Base-by-base conservation (phyloP, 2,888 invertebrate species). In the Cordilura impudica region DNA sequence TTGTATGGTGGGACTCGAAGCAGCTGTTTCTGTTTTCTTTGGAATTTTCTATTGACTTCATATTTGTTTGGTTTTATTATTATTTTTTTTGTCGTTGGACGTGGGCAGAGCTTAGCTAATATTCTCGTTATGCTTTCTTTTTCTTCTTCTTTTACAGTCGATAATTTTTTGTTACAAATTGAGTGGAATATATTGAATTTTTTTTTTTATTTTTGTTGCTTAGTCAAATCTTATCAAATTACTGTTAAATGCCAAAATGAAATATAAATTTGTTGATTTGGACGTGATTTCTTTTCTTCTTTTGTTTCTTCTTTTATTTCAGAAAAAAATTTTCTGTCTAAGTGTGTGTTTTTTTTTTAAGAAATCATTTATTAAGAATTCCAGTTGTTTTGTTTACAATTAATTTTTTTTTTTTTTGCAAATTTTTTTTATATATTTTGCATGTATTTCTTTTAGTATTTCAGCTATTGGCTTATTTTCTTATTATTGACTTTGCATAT, bases 1-100 rank as follows among this genome's bases (percentile, higher is more conserved):
- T 69, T 39, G 83, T 83, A 83, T 82, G 82, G 76, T 60, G 70
- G 73, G 61, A 67, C 16, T 69, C 45, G 49, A 18, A 58, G 65
- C 71, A 73, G 56, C 49, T 75, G 67, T 76, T 70, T 81, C 74
- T 58, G 61, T 69, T 72, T 73, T 67, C 26, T 65, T 54, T 73
- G 19, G 10, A 21, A 56, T 61, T 78, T 67, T 54, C 56, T 43
- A 56, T 66, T 77, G 63, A 70, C 74, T 66, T 75, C 70, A 61
- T 71, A 18, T 71, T 61, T 31, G 19, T 18, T 18, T 10, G 26
- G 5, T 16, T 39, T 14, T 54, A 10, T 14, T 26, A 54, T 21
- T 43, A 10, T 16, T 45, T 21, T 66, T 51, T n/a, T 51, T 39
- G 49, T 43, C 45, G 21, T 23, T 39, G 60, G 61, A 58, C 53